Evolutionary conservation across 2,888 invertebrate genomes (phyloP).

Genomic region (Odontocolon sp.): DNA sequence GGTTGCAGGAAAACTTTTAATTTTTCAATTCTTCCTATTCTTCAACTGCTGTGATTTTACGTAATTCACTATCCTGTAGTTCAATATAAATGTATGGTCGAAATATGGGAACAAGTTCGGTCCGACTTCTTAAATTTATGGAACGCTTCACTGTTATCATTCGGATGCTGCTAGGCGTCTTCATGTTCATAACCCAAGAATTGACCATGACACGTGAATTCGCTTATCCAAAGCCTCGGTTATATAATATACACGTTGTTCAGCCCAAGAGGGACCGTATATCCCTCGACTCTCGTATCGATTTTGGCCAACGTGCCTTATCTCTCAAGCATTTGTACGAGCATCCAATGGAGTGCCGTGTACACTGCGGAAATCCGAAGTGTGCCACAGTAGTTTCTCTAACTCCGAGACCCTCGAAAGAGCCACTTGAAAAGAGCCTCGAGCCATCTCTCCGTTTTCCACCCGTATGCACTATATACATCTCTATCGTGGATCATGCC

Average conservation of each 20-base stretch:
- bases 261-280: not conserved
- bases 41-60: no score
- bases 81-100: no score
- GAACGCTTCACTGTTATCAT: no score
- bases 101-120: no score
- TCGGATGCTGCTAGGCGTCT: not conserved
- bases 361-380: slow-evolving; percentile 37
- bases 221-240: slow-evolving; percentile 6
- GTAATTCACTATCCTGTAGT: no score
- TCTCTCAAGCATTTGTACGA: slow-evolving; percentile 36
- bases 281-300: slow-evolving; percentile 34
- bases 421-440: slow-evolving; percentile 9
- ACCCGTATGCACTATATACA: not conserved
- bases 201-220: slow-evolving; percentile 22
- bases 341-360: slow-evolving; percentile 21
- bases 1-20: not conserved
- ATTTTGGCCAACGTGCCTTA: slow-evolving; percentile 39
- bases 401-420: slow-evolving; percentile 4
- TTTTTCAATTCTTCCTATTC: not conserved
- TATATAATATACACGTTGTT: not conserved
- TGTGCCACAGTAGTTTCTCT: slow-evolving; percentile 17
- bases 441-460: slow-evolving; percentile 10
- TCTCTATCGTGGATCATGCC: no score
- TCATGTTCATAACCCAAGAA: not conserved
- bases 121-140: no score